Conservation (phyloP, 2,797 vertebrate genomes). For the Buphagus erythrorhynchus region DNA sequence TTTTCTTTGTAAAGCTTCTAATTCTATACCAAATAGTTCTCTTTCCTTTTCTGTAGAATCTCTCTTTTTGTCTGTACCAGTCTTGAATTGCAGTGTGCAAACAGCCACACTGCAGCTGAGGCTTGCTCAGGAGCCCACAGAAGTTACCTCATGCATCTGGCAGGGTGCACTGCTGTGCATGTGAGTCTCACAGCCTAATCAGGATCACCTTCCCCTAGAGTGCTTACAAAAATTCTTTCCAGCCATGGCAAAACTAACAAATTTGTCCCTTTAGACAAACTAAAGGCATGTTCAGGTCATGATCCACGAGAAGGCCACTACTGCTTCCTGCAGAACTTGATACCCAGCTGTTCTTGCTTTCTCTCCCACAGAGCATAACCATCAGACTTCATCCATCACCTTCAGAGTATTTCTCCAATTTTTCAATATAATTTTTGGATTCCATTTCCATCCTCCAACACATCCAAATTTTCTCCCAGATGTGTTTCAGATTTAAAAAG, state of each 20-base stretch:
- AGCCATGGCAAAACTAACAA: background rate
- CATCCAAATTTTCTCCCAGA: background rate
- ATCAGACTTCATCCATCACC: background rate
- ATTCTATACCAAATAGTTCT: background rate
- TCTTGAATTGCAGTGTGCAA: background rate
- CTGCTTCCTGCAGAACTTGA: background rate
- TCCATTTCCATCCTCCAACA: background rate
- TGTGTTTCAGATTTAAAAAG: background rate
- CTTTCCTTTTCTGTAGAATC: background rate
- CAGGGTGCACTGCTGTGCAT: background rate
- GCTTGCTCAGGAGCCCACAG: background rate
- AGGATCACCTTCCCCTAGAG: background rate
- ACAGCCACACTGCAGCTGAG: background rate
- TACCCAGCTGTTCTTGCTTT: background rate
- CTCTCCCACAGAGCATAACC: background rate
- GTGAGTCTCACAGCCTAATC: background rate
- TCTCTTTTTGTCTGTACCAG: background rate
- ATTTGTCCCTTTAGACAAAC: background rate
- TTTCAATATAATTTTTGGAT: background rate
- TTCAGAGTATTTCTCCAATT: background rate
- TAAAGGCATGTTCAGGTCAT: background rate
- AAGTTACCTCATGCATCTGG: background rate
- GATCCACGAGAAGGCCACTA: background rate
- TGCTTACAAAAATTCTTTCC: background rate
- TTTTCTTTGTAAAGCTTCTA: background rate